A percentile compares a stretch with the other conserved stretches of the same genome.
These are phyloP conservation scores for Aphidius colemani DNA, from an alignment of 2,888 invertebrate genomes.

Conservation along the genomic window DNA sequence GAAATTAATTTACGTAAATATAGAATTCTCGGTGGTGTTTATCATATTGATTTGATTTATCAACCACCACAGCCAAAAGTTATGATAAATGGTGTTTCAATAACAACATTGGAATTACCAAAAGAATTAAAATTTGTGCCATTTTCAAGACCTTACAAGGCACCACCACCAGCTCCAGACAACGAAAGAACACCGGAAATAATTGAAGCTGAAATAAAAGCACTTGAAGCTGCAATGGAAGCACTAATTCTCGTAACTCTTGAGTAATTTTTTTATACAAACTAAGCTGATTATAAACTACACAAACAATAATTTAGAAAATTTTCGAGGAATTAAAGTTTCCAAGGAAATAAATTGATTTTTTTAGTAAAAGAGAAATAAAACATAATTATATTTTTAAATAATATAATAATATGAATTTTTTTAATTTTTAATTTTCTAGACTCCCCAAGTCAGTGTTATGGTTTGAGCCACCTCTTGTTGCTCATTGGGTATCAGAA, in stretches of 20 bases:
- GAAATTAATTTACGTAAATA: slow-evolving; percentile 77
- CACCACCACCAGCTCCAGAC: slow-evolving; percentile 71
- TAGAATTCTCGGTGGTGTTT: slow-evolving; percentile 76
- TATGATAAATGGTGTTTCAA: slow-evolving; percentile 61
- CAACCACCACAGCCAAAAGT: slow-evolving; percentile 79
- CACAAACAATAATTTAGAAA: too few species aligned
- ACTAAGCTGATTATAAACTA: too few species aligned
- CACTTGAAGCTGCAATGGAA: slow-evolving; percentile 74
- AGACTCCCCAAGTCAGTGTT: slow-evolving; percentile 73
- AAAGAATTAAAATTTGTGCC: slow-evolving; percentile 65
- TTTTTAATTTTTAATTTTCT: slow-evolving; percentile 17
- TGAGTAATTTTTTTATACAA: too few species aligned
- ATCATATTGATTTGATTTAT: slow-evolving; percentile 72
- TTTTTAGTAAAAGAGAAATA: too few species aligned
- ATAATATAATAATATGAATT: too few species aligned
- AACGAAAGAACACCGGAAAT: slow-evolving; percentile 76
- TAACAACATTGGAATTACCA: slow-evolving; percentile 66
- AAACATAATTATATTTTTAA: too few species aligned
- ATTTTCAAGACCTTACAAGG: slow-evolving; percentile 72
- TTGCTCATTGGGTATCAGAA: slow-evolving; percentile 73
- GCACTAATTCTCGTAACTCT: slow-evolving; percentile 73
- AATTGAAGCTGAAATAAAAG: slow-evolving; percentile 78
- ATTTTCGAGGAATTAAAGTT: too few species aligned
- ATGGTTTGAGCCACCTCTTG: slow-evolving; percentile 80
- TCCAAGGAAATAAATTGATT: too few species aligned